Conservation (phyloP, 2,797 vertebrate species). For the Pantherophis vulpinus region DNA sequence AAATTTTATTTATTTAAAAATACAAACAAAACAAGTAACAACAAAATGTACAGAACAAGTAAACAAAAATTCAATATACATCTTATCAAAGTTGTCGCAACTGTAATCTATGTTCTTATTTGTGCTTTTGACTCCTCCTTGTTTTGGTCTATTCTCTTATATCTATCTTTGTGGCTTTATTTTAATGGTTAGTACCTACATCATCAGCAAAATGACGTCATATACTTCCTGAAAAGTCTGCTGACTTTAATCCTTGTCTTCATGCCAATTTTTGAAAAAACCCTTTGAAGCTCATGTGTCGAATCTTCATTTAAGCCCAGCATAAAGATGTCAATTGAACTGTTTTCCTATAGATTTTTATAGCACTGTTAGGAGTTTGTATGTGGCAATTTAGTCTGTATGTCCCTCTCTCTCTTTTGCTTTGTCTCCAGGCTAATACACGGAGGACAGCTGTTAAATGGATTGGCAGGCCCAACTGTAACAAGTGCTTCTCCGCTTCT, state of each 20-base stretch:
- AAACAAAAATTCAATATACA: no score
- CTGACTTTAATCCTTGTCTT: not conserved
- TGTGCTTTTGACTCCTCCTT: no score
- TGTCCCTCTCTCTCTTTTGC: not conserved
- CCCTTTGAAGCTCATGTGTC: not conserved
- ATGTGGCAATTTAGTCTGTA: not conserved
- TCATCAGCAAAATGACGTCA: not conserved
- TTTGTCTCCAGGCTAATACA: conserved; percentile 86
- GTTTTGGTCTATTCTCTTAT: no score
- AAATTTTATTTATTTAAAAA: no score
- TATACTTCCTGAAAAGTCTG: not conserved
- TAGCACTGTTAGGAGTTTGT: not conserved
- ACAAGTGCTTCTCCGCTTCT: conserved; percentile 93
- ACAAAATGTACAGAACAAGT: no score
- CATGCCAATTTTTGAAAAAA: not conserved
- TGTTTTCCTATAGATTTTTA: not conserved
- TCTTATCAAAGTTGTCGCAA: no score
- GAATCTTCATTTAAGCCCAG: not conserved
- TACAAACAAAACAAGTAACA: no score
- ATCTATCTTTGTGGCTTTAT: not conserved
- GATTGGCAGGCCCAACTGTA: conserved; percentile 90
- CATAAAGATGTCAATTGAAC: not conserved
- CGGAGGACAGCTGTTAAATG: conserved; percentile 92
- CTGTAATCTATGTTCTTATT: no score
- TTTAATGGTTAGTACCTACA: not conserved